Percentiles rank a stretch among this genome's conserved stretches.
These are phyloP conservation scores for Pycnonotus jocosus DNA, from an alignment of 2,113 vertebrate genomes.

Conservation along the genomic window DNA sequence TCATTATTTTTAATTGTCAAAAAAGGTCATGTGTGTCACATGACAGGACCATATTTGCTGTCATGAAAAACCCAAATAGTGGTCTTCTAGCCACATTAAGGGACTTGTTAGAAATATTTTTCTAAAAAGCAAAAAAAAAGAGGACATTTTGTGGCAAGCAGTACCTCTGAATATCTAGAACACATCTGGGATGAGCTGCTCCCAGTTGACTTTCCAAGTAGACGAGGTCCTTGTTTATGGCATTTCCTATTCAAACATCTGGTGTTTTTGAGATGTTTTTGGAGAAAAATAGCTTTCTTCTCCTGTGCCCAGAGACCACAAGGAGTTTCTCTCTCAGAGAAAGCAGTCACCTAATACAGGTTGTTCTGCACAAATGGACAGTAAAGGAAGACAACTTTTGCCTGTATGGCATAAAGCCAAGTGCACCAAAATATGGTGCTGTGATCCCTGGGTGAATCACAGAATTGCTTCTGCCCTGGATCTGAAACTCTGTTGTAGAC, in stretches of 20 bases:
- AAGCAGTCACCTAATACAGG: neutral
- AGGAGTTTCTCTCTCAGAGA: neutral
- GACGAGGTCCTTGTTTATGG: neutral
- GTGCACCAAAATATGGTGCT: neutral
- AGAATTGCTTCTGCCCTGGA: neutral
- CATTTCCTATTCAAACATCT: constrained; percentile 42
- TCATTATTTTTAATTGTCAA: neutral
- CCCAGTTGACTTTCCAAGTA: constrained; percentile 10
- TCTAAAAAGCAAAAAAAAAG: neutral
- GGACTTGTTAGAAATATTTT: neutral
- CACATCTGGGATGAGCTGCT: constrained; percentile 14
- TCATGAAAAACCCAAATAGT: neutral
- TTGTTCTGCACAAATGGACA: neutral
- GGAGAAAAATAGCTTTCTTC: constrained; percentile 2
- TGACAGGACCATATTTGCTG: neutral
- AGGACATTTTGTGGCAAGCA: neutral
- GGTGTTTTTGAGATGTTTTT: constrained; percentile 39
- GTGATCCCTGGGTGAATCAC: neutral
- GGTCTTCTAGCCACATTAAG: neutral
- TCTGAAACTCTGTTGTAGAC: neutral
- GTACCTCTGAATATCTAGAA: neutral
- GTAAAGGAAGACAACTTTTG: neutral
- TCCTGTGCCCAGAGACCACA: neutral
- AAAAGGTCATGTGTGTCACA: neutral
- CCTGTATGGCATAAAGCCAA: neutral